Base-by-base conservation (phyloP, 2,113 vertebrate genomes). In the Tringa solitaria region DNA sequence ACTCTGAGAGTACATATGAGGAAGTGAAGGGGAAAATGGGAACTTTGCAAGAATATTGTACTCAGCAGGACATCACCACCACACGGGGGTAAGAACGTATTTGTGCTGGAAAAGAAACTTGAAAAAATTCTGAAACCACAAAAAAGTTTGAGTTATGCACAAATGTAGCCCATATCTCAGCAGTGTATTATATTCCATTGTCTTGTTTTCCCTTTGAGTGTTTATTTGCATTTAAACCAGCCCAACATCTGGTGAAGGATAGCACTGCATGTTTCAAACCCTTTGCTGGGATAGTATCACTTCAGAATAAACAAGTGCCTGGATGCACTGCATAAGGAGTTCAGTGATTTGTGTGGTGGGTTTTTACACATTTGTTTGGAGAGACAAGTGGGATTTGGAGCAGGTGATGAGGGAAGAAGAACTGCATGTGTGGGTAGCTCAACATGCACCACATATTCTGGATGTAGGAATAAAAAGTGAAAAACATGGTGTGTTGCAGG, bases 161-260 rank as follows among this genome's bases (percentile, higher is more conserved):
- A 89, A 26, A 75, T 69, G 37, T 59, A 93, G n/a, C 28, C 35
- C 20, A 5, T 80, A 69, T 79, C 51, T 90, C 76, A 90, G 17
- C 59, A 81, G 28, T 20, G 23, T 41, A 54, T 75, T 88, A 48
- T 23, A 84, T 65, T 70, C 43, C 24, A 41, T 39, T 68, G 43
- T 32, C 83, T 93, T 74, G 22, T 87, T 95, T 95, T 93, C 76
- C 83, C 88, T 81, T 81, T 43, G 56, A 48, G 69, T 67, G 33
- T 90, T 91, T 60, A 89, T 92, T 92, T 96, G 73, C 90, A 90
- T 96, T 90, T 86, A 92, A 95, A 90, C 54, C 53, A 84, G 57
- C 43, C 39, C 73, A 93, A 75, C 73, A 78, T 90, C 90, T 96
- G 95, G 51, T 86, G 45, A 32, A 84, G 61, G 76, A 75, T 24